phyloP scores from a whole-genome alignment of 2,113 vertebrate species.

The Pseudopodoces humilis region DNA sequence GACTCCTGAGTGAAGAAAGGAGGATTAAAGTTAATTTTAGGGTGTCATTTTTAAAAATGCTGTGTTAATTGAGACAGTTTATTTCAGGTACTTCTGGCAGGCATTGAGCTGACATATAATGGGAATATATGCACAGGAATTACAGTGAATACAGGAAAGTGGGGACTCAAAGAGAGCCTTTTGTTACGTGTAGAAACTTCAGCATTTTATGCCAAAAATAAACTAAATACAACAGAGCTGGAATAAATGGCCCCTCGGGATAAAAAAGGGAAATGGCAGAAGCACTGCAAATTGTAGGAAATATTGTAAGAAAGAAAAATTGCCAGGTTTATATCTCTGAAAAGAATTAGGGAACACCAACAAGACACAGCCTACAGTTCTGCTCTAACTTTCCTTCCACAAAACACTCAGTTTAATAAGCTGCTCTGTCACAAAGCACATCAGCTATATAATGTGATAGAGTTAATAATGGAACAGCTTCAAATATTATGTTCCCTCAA shows the following conservation, averaged over 20 bases:
- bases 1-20: background rate
- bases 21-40: background rate
- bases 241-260: background rate
- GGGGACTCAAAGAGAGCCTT: background rate
- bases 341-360: background rate
- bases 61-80: background rate
- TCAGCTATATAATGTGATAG: background rate
- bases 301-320: background rate
- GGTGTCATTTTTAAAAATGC: background rate
- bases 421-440: background rate
- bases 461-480: background rate
- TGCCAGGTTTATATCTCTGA: background rate
- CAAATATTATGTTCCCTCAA: background rate
- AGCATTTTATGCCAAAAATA: background rate
- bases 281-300: background rate
- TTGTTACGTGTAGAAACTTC: background rate
- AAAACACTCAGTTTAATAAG: background rate
- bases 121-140: background rate
- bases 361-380: background rate
- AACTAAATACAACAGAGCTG: background rate
- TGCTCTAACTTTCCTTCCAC: background rate
- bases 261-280: background rate
- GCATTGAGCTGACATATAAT: background rate
- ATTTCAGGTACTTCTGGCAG: background rate
- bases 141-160: background rate